Conservation (phyloP, 2,888 invertebrate species). For the Lasius fuliginosus region DNA sequence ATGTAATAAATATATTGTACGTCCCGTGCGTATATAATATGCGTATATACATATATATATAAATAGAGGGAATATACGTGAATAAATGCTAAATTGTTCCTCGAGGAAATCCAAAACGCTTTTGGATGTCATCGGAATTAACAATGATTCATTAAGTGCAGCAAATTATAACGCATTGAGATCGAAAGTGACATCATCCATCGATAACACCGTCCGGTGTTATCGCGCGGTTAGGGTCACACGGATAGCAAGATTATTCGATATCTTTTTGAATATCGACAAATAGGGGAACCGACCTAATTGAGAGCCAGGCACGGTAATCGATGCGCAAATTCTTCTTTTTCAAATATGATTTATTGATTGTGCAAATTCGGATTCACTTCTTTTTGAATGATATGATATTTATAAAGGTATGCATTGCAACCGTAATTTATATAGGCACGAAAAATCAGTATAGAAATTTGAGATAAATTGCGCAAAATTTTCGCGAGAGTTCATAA, state of each 20-base stretch:
- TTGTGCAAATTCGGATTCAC: too few species aligned
- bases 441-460: neutral
- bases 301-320: too few species aligned
- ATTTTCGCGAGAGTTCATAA: neutral
- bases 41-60: neutral
- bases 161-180: constrained; percentile 49
- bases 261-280: neutral
- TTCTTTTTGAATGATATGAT: neutral
- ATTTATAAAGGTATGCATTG: neutral
- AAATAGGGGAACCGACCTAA: too few species aligned
- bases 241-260: constrained; percentile 24
- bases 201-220: constrained; percentile 14
- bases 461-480: neutral
- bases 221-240: constrained; percentile 49
- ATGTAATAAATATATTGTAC: neutral
- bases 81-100: neutral
- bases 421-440: neutral
- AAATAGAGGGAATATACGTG: neutral
- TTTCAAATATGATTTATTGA: too few species aligned
- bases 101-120: neutral
- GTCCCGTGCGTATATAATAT: neutral
- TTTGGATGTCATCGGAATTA: neutral
- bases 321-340: too few species aligned
- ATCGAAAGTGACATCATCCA: constrained; percentile 59
- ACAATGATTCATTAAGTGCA: constrained; percentile 10